Base-by-base conservation (phyloP, 2,888 invertebrate genomes). In the Heliconius ethilla region DNA sequence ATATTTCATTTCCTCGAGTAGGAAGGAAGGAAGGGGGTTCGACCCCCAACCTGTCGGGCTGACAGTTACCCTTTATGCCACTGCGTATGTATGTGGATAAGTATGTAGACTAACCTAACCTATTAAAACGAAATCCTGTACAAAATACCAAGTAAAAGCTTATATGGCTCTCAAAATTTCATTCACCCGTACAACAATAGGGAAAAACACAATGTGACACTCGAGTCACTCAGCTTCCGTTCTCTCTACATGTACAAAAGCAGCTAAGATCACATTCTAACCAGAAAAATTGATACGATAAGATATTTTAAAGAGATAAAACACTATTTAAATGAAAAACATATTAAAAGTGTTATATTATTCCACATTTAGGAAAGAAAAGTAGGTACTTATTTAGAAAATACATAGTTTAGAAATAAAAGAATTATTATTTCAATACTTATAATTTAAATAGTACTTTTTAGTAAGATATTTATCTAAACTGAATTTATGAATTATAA, bases 111-210 rank as follows among this genome's bases (percentile, higher is more conserved):
- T n/a, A 33, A 33, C 22, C 22, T 40, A 11, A n/a, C 25, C 37
- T n/a, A 15, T 40, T 67, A 40, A 40, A 37, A 51, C 33, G 9
- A 88, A 85, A 91, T 89, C 89, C 85, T 83, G 79, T 79, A 84
- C 82, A 83, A 87, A 86, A 89, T 91, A 91, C 85, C 89, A 88
- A 87, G 87, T 87, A 87, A 83, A 86, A 84, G 84, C 84, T 84
- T 87, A 90, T 90, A 91, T 89, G 88, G 88, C 84, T 85, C 85
- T 85, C 84, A 82, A 87, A 87, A 86, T 85, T 86, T 87, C 89
- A 90, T 89, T 89, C 86, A 87, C 83, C 81, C 82, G 83, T 82
- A 81, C 84, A 85, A 84, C 85, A 86, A 85, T 84, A 84, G 84
- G 83, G 84, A 85, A 87, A 70, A 85, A 83, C 79, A 83, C 80